Evolutionary conservation across 2,797 vertebrate species (phyloP).

Genomic region (Neosilurus mollespiculum): DNA sequence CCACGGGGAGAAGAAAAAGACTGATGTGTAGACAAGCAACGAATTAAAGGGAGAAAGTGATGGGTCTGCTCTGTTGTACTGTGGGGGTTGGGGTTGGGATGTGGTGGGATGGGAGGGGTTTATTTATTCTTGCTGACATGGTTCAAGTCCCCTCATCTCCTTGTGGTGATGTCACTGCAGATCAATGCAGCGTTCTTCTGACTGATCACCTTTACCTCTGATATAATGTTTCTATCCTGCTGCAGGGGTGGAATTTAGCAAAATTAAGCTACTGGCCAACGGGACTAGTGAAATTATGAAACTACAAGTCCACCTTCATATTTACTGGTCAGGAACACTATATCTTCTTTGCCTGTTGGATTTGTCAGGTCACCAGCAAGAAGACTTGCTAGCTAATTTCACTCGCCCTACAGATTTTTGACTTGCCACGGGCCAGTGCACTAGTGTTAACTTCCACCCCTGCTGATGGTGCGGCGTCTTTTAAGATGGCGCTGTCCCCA

Average conservation of each 20-base stretch:
- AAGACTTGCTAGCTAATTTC: too few species aligned
- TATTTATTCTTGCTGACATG: background rate
- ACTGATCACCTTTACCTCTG: background rate
- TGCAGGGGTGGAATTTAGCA: background rate
- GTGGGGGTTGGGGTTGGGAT: background rate
- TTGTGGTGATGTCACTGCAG: background rate
- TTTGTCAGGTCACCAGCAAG: too few species aligned
- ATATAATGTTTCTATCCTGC: background rate
- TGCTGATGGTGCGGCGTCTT: background rate
- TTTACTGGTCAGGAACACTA: too few species aligned
- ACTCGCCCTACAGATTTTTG: too few species aligned
- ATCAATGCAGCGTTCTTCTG: background rate
- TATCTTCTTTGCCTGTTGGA: too few species aligned
- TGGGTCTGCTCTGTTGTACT: background rate
- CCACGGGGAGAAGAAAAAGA: conserved; percentile 9
- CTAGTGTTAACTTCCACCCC: too few species aligned
- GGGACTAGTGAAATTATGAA: too few species aligned
- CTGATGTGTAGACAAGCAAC: background rate
- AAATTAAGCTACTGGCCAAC: too few species aligned
- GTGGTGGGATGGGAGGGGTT: background rate
- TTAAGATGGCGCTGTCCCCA: background rate
- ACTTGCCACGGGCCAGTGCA: too few species aligned
- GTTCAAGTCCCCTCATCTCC: background rate
- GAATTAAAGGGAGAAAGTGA: background rate
- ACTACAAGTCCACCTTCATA: too few species aligned